Base-by-base conservation (phyloP, 2,113 vertebrate species). In the Chelonoidis abingdonii region DNA sequence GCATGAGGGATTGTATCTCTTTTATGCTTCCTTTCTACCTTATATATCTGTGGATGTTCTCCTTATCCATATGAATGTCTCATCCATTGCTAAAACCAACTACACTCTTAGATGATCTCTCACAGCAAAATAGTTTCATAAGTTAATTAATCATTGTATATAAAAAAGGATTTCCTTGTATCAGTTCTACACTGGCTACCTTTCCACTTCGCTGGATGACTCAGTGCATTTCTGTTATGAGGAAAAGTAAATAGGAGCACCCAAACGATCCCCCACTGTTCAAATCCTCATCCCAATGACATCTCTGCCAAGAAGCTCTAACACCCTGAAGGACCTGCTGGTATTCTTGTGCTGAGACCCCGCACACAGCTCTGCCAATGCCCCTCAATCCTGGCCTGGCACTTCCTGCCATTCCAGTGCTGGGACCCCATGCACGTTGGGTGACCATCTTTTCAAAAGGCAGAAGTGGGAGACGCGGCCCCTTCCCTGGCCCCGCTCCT, bases 271-370 rank as follows among this genome's bases (percentile, higher is more conserved):
- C 59, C 10, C 21, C 1, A 0, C 65, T 88, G 89, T 62, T 80
- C 92, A 86, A 0, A 0, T 72, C 0, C 0, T 84, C 83, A 82
- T 53, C 54, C 38, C 24, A 29, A 16, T 69, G 3, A 8, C 76
- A 83, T 3, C 69, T 72, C 69, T 38, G 59, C 59, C 27, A 62
- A 16, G n/a, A 72, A 72, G 11, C 21, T 38, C 47, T 56, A 1
- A 8, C 1, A 0, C 24, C 1, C 41, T 7, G 38, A 44, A 7
- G 21, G 59, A 62, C 12, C 59, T 31, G 59, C 25, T 6, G 29
- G 27, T 44, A 49, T 8, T 29, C n/a, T 19, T 2, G 0, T 4
- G 38, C 38, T 0, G 0, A 31, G 41, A 6, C 44, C 54, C 86
- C 54, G 2, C 4, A 25, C 0, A 10, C 8, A 14, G 75, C 76